These are phyloP conservation scores for Piaya cayana DNA, from an alignment of 2,113 vertebrate species.

Conservation along the genomic window DNA sequence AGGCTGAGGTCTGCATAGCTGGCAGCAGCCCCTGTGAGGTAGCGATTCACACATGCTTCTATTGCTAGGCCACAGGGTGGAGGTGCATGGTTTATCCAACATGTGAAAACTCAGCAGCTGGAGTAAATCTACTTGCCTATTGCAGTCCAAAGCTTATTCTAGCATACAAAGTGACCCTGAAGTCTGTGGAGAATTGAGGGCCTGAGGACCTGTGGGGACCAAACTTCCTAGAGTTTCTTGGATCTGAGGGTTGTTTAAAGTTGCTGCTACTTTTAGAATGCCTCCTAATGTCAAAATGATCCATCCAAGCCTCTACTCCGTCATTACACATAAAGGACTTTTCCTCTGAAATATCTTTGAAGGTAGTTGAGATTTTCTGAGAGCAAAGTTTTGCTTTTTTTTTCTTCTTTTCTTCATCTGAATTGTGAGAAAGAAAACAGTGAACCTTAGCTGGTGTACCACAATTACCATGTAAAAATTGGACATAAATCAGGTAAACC, in stretches of 20 bases:
- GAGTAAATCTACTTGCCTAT: background rate
- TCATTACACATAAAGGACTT: background rate
- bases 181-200: no score
- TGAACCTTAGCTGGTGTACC: background rate
- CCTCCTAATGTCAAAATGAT: accelerated
- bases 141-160: background rate
- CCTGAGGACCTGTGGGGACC: background rate
- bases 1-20: background rate
- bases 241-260: background rate
- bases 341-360: background rate
- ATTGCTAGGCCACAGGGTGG: accelerated
- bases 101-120: background rate
- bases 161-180: background rate
- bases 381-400: background rate
- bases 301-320: background rate
- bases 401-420: background rate
- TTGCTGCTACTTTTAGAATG: background rate
- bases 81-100: accelerated
- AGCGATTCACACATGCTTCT: background rate
- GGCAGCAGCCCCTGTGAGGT: background rate
- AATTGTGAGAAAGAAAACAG: background rate
- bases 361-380: background rate
- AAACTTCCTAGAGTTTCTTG: background rate
- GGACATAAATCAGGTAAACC: background rate
- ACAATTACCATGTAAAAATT: background rate